Percentiles rank a stretch among this genome's conserved stretches.
phyloP scores from a whole-genome alignment of 2,797 vertebrate species.

The Phyllotis vaccarum region DNA sequence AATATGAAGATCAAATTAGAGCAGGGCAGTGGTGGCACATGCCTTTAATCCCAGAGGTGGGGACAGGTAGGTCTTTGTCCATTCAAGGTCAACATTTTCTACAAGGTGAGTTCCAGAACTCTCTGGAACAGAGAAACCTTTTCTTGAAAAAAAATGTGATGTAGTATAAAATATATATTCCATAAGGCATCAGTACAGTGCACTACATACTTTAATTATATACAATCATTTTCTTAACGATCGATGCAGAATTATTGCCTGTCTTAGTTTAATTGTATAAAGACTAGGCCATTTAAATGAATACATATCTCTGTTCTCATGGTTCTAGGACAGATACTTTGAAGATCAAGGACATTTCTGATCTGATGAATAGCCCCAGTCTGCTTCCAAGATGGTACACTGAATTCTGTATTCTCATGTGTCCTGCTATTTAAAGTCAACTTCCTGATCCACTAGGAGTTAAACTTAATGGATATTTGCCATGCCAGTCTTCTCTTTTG shows the following conservation, averaged over 20 bases:
- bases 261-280: neutral
- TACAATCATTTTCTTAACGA: neutral
- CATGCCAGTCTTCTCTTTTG: slow-evolving; percentile 51
- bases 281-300: neutral
- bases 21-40: neutral
- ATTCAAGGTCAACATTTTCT: neutral
- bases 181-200: neutral
- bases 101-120: neutral
- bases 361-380: neutral
- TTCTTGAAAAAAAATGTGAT: neutral
- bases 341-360: neutral
- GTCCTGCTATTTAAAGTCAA: slow-evolving; percentile 17
- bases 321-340: neutral
- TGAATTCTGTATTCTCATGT: neutral
- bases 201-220: neutral
- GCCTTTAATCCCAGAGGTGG: neutral
- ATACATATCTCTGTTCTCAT: neutral
- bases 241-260: neutral
- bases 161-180: neutral
- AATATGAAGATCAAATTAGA: neutral
- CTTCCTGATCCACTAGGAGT: neutral
- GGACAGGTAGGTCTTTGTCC: neutral
- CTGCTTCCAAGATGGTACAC: neutral
- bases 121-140: neutral
- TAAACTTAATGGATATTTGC: slow-evolving; percentile 20